Percentiles rank a stretch among this genome's conserved stretches.
phyloP scores from a whole-genome alignment of 2,797 vertebrate species.

The Todus mexicanus region DNA sequence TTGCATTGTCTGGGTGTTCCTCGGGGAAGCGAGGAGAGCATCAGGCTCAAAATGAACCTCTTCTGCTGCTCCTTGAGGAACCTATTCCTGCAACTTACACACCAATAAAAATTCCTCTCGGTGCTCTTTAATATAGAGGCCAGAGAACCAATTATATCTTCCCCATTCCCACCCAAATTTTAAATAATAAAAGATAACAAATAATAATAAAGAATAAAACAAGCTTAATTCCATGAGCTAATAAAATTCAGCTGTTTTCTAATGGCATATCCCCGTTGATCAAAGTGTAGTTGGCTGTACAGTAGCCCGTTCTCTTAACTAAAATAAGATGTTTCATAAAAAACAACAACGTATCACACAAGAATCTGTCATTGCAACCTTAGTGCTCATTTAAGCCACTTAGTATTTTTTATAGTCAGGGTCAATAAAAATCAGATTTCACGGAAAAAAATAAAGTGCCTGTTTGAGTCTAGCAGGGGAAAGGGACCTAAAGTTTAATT shows the following conservation, averaged over 20 bases:
- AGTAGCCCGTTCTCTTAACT: neutral
- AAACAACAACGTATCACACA: conserved; percentile 41
- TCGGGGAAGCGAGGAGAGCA: neutral
- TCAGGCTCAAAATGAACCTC: neutral
- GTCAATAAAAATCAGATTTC: conserved; percentile 55
- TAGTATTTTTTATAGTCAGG: conserved; percentile 47
- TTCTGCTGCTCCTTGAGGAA: neutral
- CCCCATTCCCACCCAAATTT: neutral
- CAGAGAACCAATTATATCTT: neutral
- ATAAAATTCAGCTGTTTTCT: neutral
- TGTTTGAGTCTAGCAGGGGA: neutral
- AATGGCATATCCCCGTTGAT: neutral
- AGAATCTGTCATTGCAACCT: conserved; percentile 35
- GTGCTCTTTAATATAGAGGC: neutral
- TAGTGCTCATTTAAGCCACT: conserved; percentile 49
- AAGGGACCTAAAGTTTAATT: conserved; percentile 12
- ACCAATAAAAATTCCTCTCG: neutral
- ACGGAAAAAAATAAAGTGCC: neutral
- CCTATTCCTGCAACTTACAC: neutral
- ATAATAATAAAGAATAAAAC: neutral
- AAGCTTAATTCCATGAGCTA: neutral
- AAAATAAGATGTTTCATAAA: conserved; percentile 3
- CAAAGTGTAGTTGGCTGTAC: neutral
- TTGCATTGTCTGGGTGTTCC: neutral
- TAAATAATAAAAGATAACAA: neutral